Evolutionary conservation across 1,140 invertebrate species (phyloP), one percentile per base, ranked within the genome.

Genomic region (Holotrichia oblita): DNA sequence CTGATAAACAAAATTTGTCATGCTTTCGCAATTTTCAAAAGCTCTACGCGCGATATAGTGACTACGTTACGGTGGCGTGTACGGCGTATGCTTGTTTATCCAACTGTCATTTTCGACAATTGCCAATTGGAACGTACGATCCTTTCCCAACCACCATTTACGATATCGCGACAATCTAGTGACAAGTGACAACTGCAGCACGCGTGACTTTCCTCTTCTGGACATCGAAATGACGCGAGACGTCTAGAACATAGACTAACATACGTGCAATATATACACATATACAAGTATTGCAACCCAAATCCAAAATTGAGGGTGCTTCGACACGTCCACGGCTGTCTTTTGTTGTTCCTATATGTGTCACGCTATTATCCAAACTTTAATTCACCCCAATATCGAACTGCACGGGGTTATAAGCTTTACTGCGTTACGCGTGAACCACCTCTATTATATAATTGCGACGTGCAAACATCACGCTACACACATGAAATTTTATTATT

Each of bases 21-120:
- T 10, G 59, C 59, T 64, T 48, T 48, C 22, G 55, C 55, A 59
- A 59, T 59, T 59, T n/a, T 17, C 59, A 7, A 64, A 6, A 27
- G 6, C 59, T 48, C 44, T 48, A 48, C 9, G 2, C 44, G 44
- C n/a, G 44, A 9, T 10, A 10, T 2, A 9, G 4, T 12, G 59
- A 3, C 2, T 27, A 10, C 17, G 22, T 64, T 3, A 17, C 3
- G n/a, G 59, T 20, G 14, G 59, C 9, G 22, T 64, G 59, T 64
- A 3, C 59, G 59, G 22, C 17, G 59, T 10, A 17, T 17, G 59
- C 59, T 64, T 64, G 59, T 64, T 64, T 64, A 64, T 64, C 59
- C 59, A 64, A 64, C 59, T 64, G 59, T 64, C 59, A 64, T 20
- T 64, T 64, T 20, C 59, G 59, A 64, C 59, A 64, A 64, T 64